Evolutionary conservation across 2,888 invertebrate species (phyloP), one percentile per base, ranked within the genome.

Genomic region (Ecliptopera silaceata): DNA sequence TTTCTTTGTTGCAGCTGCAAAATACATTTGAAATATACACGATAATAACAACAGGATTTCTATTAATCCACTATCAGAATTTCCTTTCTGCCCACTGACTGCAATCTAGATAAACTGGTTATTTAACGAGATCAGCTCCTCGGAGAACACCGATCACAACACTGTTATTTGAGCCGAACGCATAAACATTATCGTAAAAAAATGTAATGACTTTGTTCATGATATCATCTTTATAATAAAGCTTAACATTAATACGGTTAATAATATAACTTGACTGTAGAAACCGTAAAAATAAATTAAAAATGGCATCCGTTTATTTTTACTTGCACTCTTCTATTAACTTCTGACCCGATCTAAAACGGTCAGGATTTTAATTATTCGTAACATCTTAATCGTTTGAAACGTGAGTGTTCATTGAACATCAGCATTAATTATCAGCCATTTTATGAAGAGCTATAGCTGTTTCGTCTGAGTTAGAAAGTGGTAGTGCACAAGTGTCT

Each of bases 381-480:
- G 77, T 82, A 84, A 88, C 90, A 88, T 86, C 87, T 81, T 89
- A 88, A 90, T 90, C 84, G 80, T 86, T 74, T 65, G 69, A 79
- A 82, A 84, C 86, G 84, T 88, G 85, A 88, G 81, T 80, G 82
- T 83, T 86, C 84, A 83, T 79, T 80, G 82, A 84, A 81, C 79
- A 82, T 80, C 78, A 71, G 77, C 74, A 80, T 80, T 80, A 80
- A 77, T 77, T 68, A 64, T 52, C 57, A 65, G 63, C 87, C 81
- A 83, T 61, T 70, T 61, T 75, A 75, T 66, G 59, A 49, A 63
- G 83, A 74, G 65, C 76, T 69, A 34, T 48, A 56, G 55, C 58
- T 59, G 61, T 61, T 62, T 64, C 50, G 50, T 61, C 57, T 70
- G 66, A 64, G 57, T 63, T 59, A 52, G 63, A 63, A 67, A 59